A percentile compares a stretch with the other conserved stretches of the same genome.
These are phyloP conservation scores for Deilephila elpenor DNA, from an alignment of 2,888 invertebrate species.

Conservation along the genomic window DNA sequence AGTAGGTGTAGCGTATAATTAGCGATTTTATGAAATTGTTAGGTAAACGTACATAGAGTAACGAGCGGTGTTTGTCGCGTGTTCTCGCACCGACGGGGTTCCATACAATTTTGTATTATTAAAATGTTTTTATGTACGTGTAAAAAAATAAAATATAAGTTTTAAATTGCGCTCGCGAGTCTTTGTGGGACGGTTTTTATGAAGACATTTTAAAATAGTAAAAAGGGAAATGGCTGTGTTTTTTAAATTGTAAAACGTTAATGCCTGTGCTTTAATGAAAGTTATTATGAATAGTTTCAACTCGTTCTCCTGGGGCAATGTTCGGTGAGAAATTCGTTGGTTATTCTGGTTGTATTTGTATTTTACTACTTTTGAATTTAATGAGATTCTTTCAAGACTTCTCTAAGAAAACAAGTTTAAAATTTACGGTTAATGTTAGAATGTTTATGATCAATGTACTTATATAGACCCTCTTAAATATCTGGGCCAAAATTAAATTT, in stretches of 20 bases:
- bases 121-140: slow-evolving; percentile 32
- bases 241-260: slow-evolving; percentile 13
- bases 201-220: slow-evolving; percentile 24
- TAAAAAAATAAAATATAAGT: slow-evolving; percentile 22
- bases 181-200: slow-evolving; percentile 17
- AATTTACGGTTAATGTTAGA: too few relatives aligned
- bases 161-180: slow-evolving; percentile 25
- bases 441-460: too few relatives aligned
- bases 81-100: slow-evolving; percentile 1
- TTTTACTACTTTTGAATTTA: background rate
- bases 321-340: background rate
- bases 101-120: slow-evolving; percentile 44
- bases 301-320: background rate
- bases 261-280: slow-evolving; percentile 15
- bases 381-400: background rate
- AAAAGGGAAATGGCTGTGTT: slow-evolving; percentile 17
- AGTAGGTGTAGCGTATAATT: slow-evolving; percentile 79
- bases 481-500: too few relatives aligned
- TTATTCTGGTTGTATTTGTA: background rate
- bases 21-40: slow-evolving; percentile 81
- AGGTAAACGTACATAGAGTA: slow-evolving; percentile 68
- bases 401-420: background rate
- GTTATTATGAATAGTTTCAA: slow-evolving; percentile 24
- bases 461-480: too few relatives aligned
- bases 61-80: slow-evolving; percentile 28